Evolutionary conservation across 2,797 vertebrate genomes (phyloP), one percentile per base, ranked within the genome.

Genomic region (Siniperca obscura): DNA sequence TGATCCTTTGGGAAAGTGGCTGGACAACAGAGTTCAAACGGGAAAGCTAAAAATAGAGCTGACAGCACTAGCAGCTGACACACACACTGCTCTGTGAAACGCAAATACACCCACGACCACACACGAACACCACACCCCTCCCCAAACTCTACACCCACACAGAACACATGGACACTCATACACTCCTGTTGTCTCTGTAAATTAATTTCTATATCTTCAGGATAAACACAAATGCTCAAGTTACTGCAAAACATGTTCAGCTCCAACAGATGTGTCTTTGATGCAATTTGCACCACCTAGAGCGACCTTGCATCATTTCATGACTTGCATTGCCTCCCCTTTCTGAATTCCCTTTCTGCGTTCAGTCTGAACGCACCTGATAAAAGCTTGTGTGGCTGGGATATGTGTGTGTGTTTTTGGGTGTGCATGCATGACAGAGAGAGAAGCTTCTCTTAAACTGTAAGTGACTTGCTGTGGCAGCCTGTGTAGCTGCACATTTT

Each of bases 11-110:
- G 86, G 79, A 87, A 76, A 83, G 80, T 57, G 85, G 76, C 60
- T 81, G 88, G 82, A 92, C 86, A 90, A 89, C 81, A 69, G 62
- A 66, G 80, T 90, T 91, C 81, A 89, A 83, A 90, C 48, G 53
- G 81, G 65, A 91, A 88, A 56, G 66, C 84, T 93, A 88, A 90
- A 92, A 90, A 93, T 93, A 95, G 80, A 83, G 61, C 66, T 92
- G 92, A 93, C 86, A 83, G 85, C 87, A 81, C 66, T 7, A 64
- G 84, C 91, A 94, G 91, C 93, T 94, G 92, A 94, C 91, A 84
- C 66, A 84, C 64, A 50, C 48, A 22, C 78, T 55, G 71, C 73
- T 74, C 78, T 42, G 7, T 78, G 62, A 84, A 83, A 87, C 44
- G 3, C 77, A 86, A 66, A 83, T 74, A 72, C 85, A 82, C 11